Conservation (phyloP, 2,113 vertebrate genomes). For the Lethenteron reissneri region DNA sequence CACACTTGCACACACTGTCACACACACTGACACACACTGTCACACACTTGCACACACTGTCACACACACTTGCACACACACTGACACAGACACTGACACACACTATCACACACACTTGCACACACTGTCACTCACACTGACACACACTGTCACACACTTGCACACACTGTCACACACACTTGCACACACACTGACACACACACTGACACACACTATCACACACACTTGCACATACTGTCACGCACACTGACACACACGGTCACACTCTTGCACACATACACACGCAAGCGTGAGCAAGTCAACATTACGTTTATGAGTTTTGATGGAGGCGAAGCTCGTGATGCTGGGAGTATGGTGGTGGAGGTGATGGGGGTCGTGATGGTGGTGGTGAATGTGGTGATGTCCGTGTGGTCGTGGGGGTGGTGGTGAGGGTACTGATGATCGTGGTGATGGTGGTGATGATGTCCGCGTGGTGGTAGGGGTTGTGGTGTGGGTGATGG, state of each 20-base stretch:
- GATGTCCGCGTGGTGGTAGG: background rate
- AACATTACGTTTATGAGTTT: background rate
- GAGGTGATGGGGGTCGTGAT: background rate
- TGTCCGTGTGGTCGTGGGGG: background rate
- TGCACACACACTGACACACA: too few species aligned
- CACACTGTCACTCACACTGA: too few species aligned
- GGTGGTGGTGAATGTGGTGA: background rate
- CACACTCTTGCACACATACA: background rate
- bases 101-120: too few species aligned
- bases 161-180: background rate
- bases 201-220: too few species aligned
- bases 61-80: background rate
- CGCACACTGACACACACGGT: too few species aligned
- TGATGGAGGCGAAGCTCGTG: background rate
- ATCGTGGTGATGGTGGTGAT: background rate
- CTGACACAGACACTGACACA: too few species aligned
- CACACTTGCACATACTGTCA: too few species aligned
- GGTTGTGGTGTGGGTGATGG: background rate
- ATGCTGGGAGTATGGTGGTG: background rate
- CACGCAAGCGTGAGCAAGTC: background rate
- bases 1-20: too few species aligned
- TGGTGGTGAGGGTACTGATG: background rate
- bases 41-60: too few species aligned
- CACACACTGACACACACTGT: too few species aligned
- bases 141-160: too few species aligned